Evolutionary conservation across 2,888 invertebrate species (phyloP), one percentile per base, ranked within the genome.

Genomic region (Ferrisia virgata): DNA sequence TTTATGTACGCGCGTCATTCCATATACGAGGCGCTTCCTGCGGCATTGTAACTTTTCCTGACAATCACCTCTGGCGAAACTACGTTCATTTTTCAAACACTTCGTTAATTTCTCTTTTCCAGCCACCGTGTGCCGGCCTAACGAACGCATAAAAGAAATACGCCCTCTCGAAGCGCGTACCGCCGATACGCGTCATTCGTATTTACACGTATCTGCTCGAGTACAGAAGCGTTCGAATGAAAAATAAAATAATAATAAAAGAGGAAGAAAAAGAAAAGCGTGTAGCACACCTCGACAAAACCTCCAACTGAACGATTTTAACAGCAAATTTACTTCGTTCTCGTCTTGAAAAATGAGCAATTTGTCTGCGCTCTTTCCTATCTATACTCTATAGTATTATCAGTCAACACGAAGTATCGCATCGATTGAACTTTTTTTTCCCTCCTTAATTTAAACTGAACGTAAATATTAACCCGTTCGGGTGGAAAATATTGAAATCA

Each of bases 401-500:
- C 72, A 33, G 31, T 72, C 33, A 36, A 72, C 72, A 36, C 72
- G 33, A 28, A 25, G 72, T 72, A 72, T 72, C 72, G 72, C 22
- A n/a, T 33, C 31, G 72, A 72, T 72, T 72, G 72, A 33, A 25
- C 72, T 15, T 33, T 72, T 72, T 25, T 22, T 11, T 28, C 11
- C 11, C 6, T 28, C 72, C 72, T 72, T 25, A 33, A 31, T 72
- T 72, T 72, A 33, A 72, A 72, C 72, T 15, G 31, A 72, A 72
- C 72, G 40, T 79, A 79, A 79, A 79, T 79, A 47, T 47, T 43
- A 40, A 79, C 47, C 22, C 79, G 53, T 79, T 79, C 79, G 53
- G 53, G 79, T 47, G 79, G 47, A 79, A 79, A 79, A 53, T 47
- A 79, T 47, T 79, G 79, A 79, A 79, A 79, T 79, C 79, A 79